These are phyloP conservation scores for Drosophila sordidula DNA, from an alignment of 2,888 invertebrate genomes.

Conservation along the genomic window DNA sequence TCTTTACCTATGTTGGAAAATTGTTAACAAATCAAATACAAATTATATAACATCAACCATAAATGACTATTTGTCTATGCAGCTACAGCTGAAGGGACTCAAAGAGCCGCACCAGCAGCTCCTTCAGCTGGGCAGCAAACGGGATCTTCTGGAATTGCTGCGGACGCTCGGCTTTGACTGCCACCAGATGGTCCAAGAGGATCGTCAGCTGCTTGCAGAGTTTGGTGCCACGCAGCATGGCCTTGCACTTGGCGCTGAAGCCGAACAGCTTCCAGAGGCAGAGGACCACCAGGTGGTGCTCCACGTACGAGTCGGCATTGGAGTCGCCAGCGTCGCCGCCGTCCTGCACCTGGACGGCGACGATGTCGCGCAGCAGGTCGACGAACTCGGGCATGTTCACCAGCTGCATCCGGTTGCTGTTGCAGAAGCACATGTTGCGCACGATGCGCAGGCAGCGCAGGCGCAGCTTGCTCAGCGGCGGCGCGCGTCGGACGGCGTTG, in stretches of 20 bases:
- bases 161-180: slow-evolving; percentile 34
- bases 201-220: slow-evolving; percentile 69
- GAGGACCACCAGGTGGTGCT: slow-evolving; percentile 75
- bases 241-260: slow-evolving; percentile 80
- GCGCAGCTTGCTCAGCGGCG: slow-evolving; percentile 52
- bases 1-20: neutral
- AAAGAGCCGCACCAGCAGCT: slow-evolving; percentile 24
- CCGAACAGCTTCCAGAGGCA: slow-evolving; percentile 83
- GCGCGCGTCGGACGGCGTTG: slow-evolving; percentile 62
- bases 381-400: slow-evolving; percentile 72
- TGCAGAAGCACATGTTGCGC: slow-evolving; percentile 84
- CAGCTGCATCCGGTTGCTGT: slow-evolving; percentile 75
- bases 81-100: slow-evolving; percentile 31
- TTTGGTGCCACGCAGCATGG: slow-evolving; percentile 79
- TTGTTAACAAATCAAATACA: neutral
- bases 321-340: neutral
- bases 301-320: slow-evolving; percentile 61
- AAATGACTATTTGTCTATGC: neutral
- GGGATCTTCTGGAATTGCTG: slow-evolving; percentile 28
- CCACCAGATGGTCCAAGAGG: slow-evolving; percentile 61
- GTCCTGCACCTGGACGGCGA: slow-evolving; percentile 45
- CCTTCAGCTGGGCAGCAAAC: slow-evolving; percentile 39
- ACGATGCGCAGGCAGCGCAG: slow-evolving; percentile 77
- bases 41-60: neutral
- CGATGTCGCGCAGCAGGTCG: slow-evolving; percentile 65